These are phyloP conservation scores for Trochalopteron elliotii DNA, from an alignment of 2,113 vertebrate species.

Conservation along the genomic window DNA sequence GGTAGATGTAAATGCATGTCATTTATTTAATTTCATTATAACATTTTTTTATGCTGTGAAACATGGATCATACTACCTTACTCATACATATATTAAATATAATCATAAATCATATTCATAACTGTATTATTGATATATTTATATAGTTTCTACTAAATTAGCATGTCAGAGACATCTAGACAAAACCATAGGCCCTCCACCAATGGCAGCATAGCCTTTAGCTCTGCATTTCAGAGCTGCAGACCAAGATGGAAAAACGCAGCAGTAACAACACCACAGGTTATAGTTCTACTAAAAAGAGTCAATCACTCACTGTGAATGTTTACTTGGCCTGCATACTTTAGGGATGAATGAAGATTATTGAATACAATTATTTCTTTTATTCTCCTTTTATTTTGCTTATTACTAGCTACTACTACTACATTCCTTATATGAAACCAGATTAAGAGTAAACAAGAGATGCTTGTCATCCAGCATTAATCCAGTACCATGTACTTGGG, in stretches of 20 bases:
- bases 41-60: neutral
- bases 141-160: neutral
- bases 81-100: neutral
- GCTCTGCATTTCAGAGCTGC: neutral
- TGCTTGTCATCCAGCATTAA: neutral
- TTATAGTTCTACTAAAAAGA: neutral
- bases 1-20: neutral
- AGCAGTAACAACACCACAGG: neutral
- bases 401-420: neutral
- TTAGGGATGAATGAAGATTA: neutral
- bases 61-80: neutral
- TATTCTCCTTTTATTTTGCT: neutral
- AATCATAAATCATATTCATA: neutral
- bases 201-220: neutral
- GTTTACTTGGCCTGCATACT: slow-evolving; percentile 2
- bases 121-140: neutral
- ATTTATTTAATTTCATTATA: neutral
- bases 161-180: neutral
- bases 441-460: neutral
- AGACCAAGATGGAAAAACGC: neutral
- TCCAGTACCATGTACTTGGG: neutral
- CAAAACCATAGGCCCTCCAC: neutral
- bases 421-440: neutral
- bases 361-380: neutral
- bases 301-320: neutral